Conservation (phyloP, 2,113 vertebrate genomes). For the Corydoras sp. region DNA sequence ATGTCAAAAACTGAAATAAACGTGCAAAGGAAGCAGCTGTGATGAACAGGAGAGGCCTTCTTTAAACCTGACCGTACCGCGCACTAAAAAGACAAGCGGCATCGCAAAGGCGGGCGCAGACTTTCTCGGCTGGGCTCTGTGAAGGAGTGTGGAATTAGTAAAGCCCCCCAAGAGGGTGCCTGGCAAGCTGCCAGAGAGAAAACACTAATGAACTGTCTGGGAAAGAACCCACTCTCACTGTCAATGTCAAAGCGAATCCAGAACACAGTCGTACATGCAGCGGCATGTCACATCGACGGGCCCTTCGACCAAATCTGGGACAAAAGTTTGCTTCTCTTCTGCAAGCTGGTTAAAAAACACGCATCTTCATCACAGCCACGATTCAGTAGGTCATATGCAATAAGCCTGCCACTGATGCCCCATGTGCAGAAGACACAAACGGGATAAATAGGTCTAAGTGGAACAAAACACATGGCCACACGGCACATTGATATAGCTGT, state of each 20-base stretch:
- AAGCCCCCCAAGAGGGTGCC: conserved; percentile 26
- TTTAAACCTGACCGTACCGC: not conserved
- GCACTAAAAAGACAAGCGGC: conserved; percentile 11
- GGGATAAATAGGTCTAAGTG: too few relatives aligned
- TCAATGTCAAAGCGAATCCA: conserved; percentile 41
- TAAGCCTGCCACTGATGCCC: too few relatives aligned
- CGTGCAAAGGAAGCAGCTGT: not conserved
- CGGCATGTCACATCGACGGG: conserved; percentile 25
- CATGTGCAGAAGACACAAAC: too few relatives aligned
- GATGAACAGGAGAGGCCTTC: not conserved
- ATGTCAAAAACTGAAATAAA: not conserved
- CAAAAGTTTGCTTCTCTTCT: conserved; percentile 1
- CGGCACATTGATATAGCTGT: too few relatives aligned
- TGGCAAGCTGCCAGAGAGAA: conserved; percentile 45
- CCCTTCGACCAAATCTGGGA: conserved; percentile 3
- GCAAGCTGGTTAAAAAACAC: conserved; percentile 2
- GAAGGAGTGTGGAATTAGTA: conserved; percentile 28
- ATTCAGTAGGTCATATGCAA: too few relatives aligned
- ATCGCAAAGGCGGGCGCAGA: conserved; percentile 20
- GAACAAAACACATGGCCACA: too few relatives aligned
- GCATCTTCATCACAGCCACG: not conserved
- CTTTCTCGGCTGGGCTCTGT: conserved; percentile 30
- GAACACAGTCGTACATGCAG: conserved; percentile 32
- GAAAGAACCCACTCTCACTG: conserved; percentile 42
- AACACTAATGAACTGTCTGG: conserved; percentile 45